Base-by-base conservation (phyloP, 2,113 vertebrate species). In the Zootoca vivipara region DNA sequence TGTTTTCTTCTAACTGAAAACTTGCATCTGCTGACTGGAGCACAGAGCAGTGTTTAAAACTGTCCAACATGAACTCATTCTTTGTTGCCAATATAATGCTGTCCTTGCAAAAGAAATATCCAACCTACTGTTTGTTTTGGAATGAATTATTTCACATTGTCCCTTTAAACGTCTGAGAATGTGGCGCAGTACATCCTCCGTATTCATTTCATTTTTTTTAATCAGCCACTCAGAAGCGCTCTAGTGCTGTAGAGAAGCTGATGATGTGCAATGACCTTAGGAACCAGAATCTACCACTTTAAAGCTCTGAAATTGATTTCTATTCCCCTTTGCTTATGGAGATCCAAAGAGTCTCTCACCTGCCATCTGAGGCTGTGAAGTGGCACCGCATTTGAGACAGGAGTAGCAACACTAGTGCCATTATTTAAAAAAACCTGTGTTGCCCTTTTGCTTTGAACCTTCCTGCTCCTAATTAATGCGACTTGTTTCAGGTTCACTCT, bases 401-500 rank as follows among this genome's bases (percentile, higher is more conserved):
- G 82, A 70, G 64, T 1, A 79, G 35, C 67, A 22, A 69, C 8
- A 69, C 74, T 26, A 81, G 28, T 85, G 40, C 87, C 80, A 18
- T 0, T 1, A 83, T 73, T 52, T 10, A n/a, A 87, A 82, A 26
- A 84, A 73, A 10, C 1, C 24, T 30, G 78, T 85, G 67, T 58
- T 46, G 35, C 80, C 18, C 72, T 87, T 81, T 91, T 78, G 85
- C 20, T 89, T 65, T 42, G 58, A 4, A 22, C 73, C 42, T 82
- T 87, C 83, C 56, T 75, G 8, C 56, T 90, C 65, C 73, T 85
- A 74, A 87, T 87, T 89, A 87, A 46, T 40, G 8, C 56, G 88
- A 83, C 26, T 92, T 18, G 20, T 16, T 78, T 78, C 83, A 88
- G 79, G 26, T 77, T 70, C 74, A 69, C 93, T 79, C 64, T 52